Evolutionary conservation across 1,140 invertebrate species (phyloP), one percentile per base, ranked within the genome.

Genomic region (Holotrichia oblita): DNA sequence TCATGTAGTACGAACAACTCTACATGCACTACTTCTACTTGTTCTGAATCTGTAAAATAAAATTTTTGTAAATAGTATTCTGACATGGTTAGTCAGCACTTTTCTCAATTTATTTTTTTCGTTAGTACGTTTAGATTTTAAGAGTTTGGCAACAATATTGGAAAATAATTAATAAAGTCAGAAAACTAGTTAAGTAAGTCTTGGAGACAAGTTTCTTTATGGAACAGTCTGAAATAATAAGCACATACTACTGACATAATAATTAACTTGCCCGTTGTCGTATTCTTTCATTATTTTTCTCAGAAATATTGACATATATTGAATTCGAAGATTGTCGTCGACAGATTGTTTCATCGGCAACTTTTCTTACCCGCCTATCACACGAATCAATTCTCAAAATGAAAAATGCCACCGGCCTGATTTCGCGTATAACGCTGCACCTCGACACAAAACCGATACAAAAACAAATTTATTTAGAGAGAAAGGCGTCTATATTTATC

Each of bases 381-480:
- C 17, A 12, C 48, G 48, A 55, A 55, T 55, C 61, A 20, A 69
- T 69, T 69, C 20, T 20, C 61, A 20, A 69, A 69, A 69, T 69
- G 61, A 69, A 69, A 69, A 69, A 69, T 69, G 61, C 61, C 61
- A 69, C 4, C 61, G 22, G 20, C 61, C 12, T 20, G 61, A 69
- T 69, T 69, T 22, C 61, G 61, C 61, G 61, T 34, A 34, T 3
- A 69, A 14, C 61, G 61, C 20, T 34, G 61, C 61, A 69, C 22
- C 20, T 69, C 61, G 61, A 27, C 61, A 34, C 48, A 55, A 55
- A 69, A 24, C 27, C 61, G 61, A 69, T 69, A 69, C 61, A 69
- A 69, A 69, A 69, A 69, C 61, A 69, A 69, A 69, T 69, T 69
- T 69, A 69, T 69, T 69, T 69, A 69, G 61, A 69, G 61, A 69